Evolutionary conservation across 2,888 invertebrate species (phyloP), one percentile per base, ranked within the genome.

Genomic region (Steinernema scapterisci): DNA sequence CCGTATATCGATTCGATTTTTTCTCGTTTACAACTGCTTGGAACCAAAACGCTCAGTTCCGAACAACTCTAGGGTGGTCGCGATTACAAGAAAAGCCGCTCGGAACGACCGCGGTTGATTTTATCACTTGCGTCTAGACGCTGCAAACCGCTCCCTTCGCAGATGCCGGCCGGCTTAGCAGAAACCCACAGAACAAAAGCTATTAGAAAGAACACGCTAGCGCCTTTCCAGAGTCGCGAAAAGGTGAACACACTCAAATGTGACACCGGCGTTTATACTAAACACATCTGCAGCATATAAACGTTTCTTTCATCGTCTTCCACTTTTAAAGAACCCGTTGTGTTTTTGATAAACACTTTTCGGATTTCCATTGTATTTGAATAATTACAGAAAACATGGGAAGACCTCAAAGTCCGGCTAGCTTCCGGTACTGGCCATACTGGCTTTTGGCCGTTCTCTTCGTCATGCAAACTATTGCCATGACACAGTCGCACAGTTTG

Each of bases 381-480:
- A 13, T 44, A 44, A 44, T 44, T 7, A 44, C 7, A 45, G 13
- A 45, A 63, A 38, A 9, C 63, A 63, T 63, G 63, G 63, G 63
- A 63, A 63, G 63, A 31, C 16, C 25, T 63, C 63, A 31, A 31
- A 31, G 25, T 27, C n/a, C 21, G 6, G 51, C 51, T 19, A 31
- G 27, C 71, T 51, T 46, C 9, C 13, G n/a, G 38, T 71, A 51
- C n/a, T 72, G 72, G 48, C 73, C 73, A 7, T 77, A 73, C 43
- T 74, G 73, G 74, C 9, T 72, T 21, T 21, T 75, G 6, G 48
- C 73, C 27, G 16, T 38, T 0, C 75, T 77, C 3, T 31, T 72
- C 25, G 44, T 77, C 16, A 21, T 71, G 11, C 75, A 77, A 71
- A 75, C 75, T 5, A 21, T 44, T 43, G 38, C 54, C 38, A 75